These are phyloP conservation scores for Microcaecilia unicolor DNA, from an alignment of 2,797 vertebrate species.

Conservation along the genomic window DNA sequence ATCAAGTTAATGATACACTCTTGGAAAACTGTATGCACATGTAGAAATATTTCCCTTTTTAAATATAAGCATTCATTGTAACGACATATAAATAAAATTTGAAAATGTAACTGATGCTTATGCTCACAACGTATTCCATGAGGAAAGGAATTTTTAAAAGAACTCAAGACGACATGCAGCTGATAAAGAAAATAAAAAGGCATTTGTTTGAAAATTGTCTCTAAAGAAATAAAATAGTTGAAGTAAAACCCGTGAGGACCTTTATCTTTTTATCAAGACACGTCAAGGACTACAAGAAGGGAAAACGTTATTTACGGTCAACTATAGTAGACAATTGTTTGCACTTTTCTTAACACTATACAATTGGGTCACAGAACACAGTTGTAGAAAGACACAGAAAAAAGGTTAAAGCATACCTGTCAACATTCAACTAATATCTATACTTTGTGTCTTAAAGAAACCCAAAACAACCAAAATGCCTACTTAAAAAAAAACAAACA, in stretches of 20 bases:
- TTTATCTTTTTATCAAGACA: slow-evolving; percentile 82
- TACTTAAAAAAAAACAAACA: too few species aligned
- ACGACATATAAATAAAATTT: slow-evolving; percentile 98
- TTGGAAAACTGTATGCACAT: slow-evolving; percentile 99
- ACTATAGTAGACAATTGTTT: slow-evolving; percentile 78
- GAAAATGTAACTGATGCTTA: slow-evolving; percentile 87
- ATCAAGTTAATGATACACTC: slow-evolving; percentile 98
- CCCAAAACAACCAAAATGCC: slow-evolving; percentile 59
- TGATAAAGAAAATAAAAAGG: slow-evolving; percentile 87
- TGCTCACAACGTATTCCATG: slow-evolving; percentile 84
- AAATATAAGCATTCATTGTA: slow-evolving; percentile 99
- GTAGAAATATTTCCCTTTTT: slow-evolving; percentile 99
- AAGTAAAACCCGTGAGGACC: slow-evolving; percentile 61
- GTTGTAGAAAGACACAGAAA: slow-evolving; percentile 93
- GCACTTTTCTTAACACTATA: slow-evolving; percentile 97
- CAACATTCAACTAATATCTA: slow-evolving; percentile 74
- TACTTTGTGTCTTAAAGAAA: slow-evolving; percentile 84
- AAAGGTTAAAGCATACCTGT: slow-evolving; percentile 63
- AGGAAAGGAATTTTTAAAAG: slow-evolving; percentile 58
- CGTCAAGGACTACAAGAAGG: slow-evolving; percentile 80
- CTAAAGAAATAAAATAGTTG: slow-evolving; percentile 50
- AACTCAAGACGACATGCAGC: slow-evolving; percentile 84
- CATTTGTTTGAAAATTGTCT: slow-evolving; percentile 70
- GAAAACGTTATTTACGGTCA: slow-evolving; percentile 81
- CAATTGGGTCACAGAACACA: slow-evolving; percentile 95